Percentiles rank a stretch among this genome's conserved stretches.
These are phyloP conservation scores for Deilephila porcellus DNA, from an alignment of 2,888 invertebrate genomes.

Conservation along the genomic window DNA sequence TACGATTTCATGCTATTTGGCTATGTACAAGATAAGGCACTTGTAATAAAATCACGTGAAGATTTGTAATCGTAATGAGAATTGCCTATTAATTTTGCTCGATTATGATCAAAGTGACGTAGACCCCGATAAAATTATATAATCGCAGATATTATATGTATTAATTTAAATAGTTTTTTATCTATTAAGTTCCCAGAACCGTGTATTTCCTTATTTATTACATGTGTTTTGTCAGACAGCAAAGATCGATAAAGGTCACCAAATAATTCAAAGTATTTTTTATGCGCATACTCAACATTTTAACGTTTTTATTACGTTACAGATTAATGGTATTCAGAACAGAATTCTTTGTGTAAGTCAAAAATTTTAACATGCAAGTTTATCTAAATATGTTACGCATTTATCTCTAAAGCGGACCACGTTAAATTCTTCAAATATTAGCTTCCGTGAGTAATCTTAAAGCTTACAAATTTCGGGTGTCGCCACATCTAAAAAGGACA, in stretches of 20 bases:
- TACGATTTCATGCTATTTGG: too few species aligned
- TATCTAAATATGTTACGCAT: conserved; percentile 44
- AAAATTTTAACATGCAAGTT: conserved; percentile 36
- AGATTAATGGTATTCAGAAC: conserved; percentile 1
- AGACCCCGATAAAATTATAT: neutral
- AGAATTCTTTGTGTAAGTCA: conserved; percentile 6
- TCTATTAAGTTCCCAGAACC: too few species aligned
- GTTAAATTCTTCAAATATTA: conserved; percentile 75
- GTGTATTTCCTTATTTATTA: too few species aligned
- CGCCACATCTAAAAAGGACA: conserved; percentile 30
- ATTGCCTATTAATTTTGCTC: neutral
- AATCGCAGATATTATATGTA: neutral
- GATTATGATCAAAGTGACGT: neutral
- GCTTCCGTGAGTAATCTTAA: conserved; percentile 61
- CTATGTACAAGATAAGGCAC: too few species aligned
- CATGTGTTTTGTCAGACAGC: too few species aligned
- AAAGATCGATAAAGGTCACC: too few species aligned
- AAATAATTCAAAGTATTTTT: too few species aligned
- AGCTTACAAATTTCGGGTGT: conserved; percentile 19
- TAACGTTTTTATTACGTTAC: neutral
- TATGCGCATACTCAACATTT: too few species aligned
- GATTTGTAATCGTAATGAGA: neutral
- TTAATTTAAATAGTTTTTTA: neutral
- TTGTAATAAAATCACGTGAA: too few species aligned
- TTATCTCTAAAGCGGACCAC: conserved; percentile 43